phyloP scores from a whole-genome alignment of 2,113 vertebrate species.

The Bagarius yarrelli region DNA sequence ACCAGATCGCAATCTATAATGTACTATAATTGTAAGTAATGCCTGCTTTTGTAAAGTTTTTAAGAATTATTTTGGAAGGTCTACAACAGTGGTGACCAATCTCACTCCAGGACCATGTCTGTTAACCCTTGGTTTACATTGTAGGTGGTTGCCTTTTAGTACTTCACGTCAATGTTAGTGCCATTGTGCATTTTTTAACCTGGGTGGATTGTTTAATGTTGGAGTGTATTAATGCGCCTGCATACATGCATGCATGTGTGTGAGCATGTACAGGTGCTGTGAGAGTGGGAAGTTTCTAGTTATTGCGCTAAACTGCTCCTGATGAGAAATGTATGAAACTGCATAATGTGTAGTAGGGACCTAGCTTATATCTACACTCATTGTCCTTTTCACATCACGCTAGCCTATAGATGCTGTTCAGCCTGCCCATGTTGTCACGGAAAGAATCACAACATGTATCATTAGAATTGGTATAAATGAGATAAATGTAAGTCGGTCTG shows the following conservation, averaged over 20 bases:
- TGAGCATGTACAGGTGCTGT: slow-evolving; percentile 16
- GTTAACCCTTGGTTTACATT: slow-evolving; percentile 65
- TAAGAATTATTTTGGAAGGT: slow-evolving; percentile 27
- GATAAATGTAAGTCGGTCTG: no score
- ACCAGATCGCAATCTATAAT: slow-evolving; percentile 28
- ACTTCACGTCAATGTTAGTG: slow-evolving; percentile 60
- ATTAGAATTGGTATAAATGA: background rate
- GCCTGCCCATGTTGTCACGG: background rate
- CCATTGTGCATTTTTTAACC: slow-evolving; percentile 55
- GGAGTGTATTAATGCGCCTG: slow-evolving; percentile 55
- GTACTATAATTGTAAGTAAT: slow-evolving; percentile 44
- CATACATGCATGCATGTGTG: slow-evolving; percentile 42
- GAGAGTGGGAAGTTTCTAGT: slow-evolving; percentile 53
- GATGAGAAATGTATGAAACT: slow-evolving; percentile 54
- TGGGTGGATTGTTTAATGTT: slow-evolving; percentile 47
- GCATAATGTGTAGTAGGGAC: slow-evolving; percentile 1
- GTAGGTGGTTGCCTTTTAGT: slow-evolving; percentile 66
- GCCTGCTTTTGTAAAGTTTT: slow-evolving; percentile 50
- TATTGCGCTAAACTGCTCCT: slow-evolving; percentile 58
- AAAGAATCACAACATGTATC: slow-evolving; percentile 2
- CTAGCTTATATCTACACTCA: background rate
- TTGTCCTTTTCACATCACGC: background rate
- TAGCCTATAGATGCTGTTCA: background rate
- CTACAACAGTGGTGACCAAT: no score
- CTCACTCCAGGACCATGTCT: slow-evolving; percentile 23